These are phyloP conservation scores for Notothenia coriiceps DNA, from an alignment of 2,113 vertebrate genomes.

Conservation along the genomic window DNA sequence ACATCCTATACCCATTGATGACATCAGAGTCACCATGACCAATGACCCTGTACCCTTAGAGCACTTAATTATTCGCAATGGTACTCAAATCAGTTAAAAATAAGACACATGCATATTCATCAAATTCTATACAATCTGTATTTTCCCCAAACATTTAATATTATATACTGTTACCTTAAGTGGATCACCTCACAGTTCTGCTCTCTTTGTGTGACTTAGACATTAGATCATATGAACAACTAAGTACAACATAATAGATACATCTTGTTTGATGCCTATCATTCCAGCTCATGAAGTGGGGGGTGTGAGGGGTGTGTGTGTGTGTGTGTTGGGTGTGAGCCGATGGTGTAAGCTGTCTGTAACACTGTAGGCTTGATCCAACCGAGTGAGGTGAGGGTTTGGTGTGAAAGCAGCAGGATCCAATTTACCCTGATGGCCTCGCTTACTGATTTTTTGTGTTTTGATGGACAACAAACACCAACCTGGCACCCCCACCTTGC, in stretches of 20 bases:
- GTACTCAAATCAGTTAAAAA: too few species aligned
- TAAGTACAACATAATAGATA: not conserved
- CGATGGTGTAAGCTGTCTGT: constrained; percentile 7
- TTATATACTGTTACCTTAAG: not conserved
- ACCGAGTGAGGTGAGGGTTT: constrained; percentile 39
- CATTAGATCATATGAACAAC: not conserved
- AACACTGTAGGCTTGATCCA: constrained; percentile 11
- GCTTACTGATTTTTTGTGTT: constrained; percentile 67
- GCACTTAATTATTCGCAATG: too few species aligned
- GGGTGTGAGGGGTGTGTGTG: constrained; percentile 1
- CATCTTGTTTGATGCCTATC: not conserved
- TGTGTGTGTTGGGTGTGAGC: not conserved
- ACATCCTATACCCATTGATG: too few species aligned
- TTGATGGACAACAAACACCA: constrained; percentile 72
- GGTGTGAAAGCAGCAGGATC: constrained; percentile 66
- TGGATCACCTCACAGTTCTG: not conserved
- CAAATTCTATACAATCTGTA: too few species aligned
- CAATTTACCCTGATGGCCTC: constrained; percentile 66
- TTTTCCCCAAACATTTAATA: too few species aligned
- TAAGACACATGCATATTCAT: too few species aligned
- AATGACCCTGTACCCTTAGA: too few species aligned
- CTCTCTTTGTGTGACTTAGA: not conserved
- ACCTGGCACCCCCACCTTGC: constrained; percentile 38
- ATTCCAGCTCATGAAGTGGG: not conserved
- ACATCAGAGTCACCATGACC: too few species aligned